Evolutionary conservation across 2,113 vertebrate genomes (phyloP).

Genomic region (Microtus ochrogaster): DNA sequence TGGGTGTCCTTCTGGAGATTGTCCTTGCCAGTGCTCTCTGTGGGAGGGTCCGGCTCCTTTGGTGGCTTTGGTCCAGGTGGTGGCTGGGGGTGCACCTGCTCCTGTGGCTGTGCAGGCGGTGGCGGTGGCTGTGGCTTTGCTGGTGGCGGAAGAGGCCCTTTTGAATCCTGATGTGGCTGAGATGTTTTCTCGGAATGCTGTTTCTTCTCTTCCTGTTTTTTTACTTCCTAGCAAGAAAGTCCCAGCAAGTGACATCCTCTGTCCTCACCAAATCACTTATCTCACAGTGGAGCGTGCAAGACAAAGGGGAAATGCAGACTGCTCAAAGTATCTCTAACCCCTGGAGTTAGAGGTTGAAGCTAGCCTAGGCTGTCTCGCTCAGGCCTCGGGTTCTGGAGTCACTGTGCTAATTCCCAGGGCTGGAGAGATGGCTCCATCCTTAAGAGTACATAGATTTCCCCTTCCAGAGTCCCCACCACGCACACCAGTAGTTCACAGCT

Average conservation of each 20-base stretch:
- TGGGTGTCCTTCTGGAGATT: not conserved
- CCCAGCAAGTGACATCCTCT: not conserved
- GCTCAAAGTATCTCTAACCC: not conserved
- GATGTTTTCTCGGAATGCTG: not conserved
- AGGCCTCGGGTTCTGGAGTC: not conserved
- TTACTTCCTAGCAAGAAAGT: conserved; percentile 53
- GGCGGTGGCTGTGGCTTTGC: not conserved
- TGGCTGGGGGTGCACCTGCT: not conserved
- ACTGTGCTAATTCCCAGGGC: not conserved
- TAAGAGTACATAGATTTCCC: not conserved
- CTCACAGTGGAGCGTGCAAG: not conserved
- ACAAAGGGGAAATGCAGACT: not conserved
- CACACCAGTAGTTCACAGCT: not conserved
- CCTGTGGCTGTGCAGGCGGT: not conserved
- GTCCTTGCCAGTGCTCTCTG: not conserved
- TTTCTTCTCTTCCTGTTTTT: conserved; percentile 31
- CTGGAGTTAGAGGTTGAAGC: not conserved
- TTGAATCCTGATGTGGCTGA: not conserved
- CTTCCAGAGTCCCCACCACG: not conserved
- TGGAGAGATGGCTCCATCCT: not conserved
- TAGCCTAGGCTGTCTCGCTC: not conserved
- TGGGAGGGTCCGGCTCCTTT: not conserved
- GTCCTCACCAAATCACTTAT: not conserved
- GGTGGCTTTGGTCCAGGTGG: not conserved
- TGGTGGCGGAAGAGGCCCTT: accelerated